Conservation (phyloP, 2,113 vertebrate species). For the Brienomyrus brachyistius region DNA sequence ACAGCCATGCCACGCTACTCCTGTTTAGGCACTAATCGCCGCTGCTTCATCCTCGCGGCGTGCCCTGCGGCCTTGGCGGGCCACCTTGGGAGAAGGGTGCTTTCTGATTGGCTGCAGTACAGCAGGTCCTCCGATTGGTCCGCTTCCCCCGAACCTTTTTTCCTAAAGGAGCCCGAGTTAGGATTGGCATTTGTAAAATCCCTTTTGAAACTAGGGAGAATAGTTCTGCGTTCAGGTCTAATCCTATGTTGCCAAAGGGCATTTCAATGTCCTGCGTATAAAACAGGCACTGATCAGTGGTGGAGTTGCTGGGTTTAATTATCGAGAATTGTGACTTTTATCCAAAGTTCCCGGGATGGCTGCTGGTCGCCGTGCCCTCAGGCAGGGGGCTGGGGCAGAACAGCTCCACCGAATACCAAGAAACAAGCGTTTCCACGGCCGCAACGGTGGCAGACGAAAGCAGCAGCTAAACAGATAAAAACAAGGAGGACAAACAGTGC, state of each 20-base stretch:
- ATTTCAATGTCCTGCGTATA: background rate
- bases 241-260: background rate
- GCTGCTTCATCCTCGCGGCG: background rate
- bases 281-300: background rate
- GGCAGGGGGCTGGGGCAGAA: background rate
- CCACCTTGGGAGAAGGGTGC: background rate
- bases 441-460: background rate
- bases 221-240: background rate
- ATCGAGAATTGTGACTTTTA: background rate
- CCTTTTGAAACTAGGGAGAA: background rate
- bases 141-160: background rate
- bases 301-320: background rate
- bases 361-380: background rate
- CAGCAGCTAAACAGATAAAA: background rate
- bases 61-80: background rate
- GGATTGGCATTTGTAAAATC: background rate
- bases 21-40: slow-evolving; percentile 7
- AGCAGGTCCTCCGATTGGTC: background rate
- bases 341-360: background rate
- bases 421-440: background rate
- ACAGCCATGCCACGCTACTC: background rate
- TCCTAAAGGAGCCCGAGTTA: background rate
- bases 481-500: background rate
- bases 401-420: background rate
- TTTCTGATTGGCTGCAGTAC: background rate